phyloP scores from a whole-genome alignment of 2,797 vertebrate genomes.

The Notolepis coatsorum region DNA sequence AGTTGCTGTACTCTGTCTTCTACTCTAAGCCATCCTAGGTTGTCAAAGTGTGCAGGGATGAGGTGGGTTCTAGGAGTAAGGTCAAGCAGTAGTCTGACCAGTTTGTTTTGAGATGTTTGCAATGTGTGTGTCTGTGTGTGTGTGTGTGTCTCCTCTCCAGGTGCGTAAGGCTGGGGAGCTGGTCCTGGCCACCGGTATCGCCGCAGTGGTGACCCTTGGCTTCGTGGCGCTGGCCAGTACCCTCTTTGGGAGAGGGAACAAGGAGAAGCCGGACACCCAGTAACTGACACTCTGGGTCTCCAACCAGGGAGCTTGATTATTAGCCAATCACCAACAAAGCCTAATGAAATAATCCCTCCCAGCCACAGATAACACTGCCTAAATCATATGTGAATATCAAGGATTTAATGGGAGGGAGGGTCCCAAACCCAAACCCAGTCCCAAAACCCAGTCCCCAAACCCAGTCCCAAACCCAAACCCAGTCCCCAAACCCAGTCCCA shows the following conservation, averaged over 20 bases:
- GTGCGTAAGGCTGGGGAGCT: slow-evolving; percentile 63
- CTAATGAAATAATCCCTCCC: neutral
- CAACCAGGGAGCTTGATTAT: slow-evolving; percentile 15
- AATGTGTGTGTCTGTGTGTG: neutral
- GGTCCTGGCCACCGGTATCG: slow-evolving; percentile 2
- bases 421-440: neutral
- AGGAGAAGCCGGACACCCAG: slow-evolving; percentile 53
- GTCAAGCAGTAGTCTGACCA: neutral
- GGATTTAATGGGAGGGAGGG: neutral
- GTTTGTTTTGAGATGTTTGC: neutral
- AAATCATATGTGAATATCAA: neutral
- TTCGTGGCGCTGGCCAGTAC: slow-evolving; percentile 34
- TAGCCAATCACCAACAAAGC: slow-evolving; percentile 39
- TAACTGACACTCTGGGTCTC: slow-evolving; percentile 16
- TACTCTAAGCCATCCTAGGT: too few relatives aligned
- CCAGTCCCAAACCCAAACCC: too few relatives aligned
- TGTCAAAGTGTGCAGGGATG: too few relatives aligned
- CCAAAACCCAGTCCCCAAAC: too few relatives aligned
- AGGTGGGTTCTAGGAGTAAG: too few relatives aligned
- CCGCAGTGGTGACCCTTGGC: slow-evolving; percentile 27
- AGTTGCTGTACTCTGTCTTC: too few relatives aligned
- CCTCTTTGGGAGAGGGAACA: slow-evolving; percentile 57
- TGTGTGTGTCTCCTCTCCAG: slow-evolving; percentile 47
- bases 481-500: too few relatives aligned
- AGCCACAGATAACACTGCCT: slow-evolving; percentile 8